Conservation (phyloP, 1,140 invertebrate genomes). For the Parapsyche elsis region DNA sequence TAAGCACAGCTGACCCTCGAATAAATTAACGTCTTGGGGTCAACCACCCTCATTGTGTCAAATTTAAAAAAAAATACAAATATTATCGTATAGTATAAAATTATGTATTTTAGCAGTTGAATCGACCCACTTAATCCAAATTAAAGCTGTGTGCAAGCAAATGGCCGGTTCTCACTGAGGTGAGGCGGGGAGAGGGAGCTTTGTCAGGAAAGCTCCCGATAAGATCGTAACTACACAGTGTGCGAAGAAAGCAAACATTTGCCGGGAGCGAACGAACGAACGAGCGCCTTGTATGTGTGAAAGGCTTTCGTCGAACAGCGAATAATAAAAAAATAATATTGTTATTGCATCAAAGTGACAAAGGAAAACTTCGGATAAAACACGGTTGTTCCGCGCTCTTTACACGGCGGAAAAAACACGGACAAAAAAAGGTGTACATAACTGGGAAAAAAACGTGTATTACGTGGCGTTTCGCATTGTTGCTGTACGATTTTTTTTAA, state of each 20-base stretch:
- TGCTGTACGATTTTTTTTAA: not conserved
- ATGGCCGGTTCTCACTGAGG: too few relatives aligned
- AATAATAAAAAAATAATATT: slow-evolving; percentile 13
- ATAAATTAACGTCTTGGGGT: slow-evolving; percentile 19
- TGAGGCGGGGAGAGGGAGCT: not conserved
- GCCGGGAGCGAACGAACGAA: not conserved
- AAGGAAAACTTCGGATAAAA: not conserved
- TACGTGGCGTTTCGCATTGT: slow-evolving; percentile 7
- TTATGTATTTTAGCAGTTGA: too few relatives aligned
- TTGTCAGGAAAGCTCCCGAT: not conserved
- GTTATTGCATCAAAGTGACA: not conserved
- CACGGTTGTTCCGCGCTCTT: not conserved
- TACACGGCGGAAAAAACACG: not conserved
- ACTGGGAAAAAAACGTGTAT: not conserved
- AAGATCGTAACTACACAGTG: not conserved
- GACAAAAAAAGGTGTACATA: not conserved
- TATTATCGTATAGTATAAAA: too few relatives aligned
- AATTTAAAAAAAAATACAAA: not conserved
- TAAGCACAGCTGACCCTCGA: slow-evolving; percentile 7
- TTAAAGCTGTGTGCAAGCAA: too few relatives aligned
- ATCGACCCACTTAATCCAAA: too few relatives aligned
- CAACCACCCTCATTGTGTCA: not conserved
- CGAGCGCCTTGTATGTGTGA: not conserved
- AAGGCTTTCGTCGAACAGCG: not conserved
- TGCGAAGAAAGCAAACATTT: not conserved